Base-by-base conservation (phyloP, 2,797 vertebrate species). In the Tokudaia tokunoshimensis region DNA sequence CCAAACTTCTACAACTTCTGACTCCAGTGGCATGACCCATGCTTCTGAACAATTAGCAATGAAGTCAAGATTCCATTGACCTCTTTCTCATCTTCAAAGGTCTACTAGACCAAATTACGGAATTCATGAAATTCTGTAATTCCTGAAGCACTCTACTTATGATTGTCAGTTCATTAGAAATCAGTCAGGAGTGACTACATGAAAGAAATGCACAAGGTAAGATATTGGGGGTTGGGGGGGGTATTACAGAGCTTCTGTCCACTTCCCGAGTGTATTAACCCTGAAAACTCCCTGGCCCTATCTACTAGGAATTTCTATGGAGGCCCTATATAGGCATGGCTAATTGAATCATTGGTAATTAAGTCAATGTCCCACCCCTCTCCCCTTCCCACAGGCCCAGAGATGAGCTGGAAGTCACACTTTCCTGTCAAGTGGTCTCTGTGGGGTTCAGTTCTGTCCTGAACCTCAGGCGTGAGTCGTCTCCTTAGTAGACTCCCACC, bases 221-320 rank as follows among this genome's bases (percentile, higher is more conserved):
- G 17, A 14, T 26, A 52, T 20, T 6, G 47, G 0, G 3, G 5
- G 6, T 1, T 31, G 15, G 12, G 6, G 31, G 5, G 41, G 0
- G 2, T 20, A 44, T 5, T 4, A 31, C 22, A 24, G 29, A 59
- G 26, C 37, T 72, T 50, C 74, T 19, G 3, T 10, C 26, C 4
- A 47, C 63, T 37, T 61, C 50, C 50, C 19, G 52, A n/a, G 52
- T 59, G 37, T 29, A 14, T 37, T 67, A 24, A 41, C 8, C 81
- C 24, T 10, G 29, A 65, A 34, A 29, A 41, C 61, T 57, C 65
- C 50, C 26, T 1, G 2, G 20, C 2, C n/a, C 29, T 41, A 26
- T 75, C 47, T 37, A 37, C 12, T 26, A 52, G 34, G 17, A 50
- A 70, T 76, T 91, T 79, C 63, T 57, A 13, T 79, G 74, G 31